Base-by-base conservation (phyloP, 2,797 vertebrate genomes). In the Pteropus rufus region DNA sequence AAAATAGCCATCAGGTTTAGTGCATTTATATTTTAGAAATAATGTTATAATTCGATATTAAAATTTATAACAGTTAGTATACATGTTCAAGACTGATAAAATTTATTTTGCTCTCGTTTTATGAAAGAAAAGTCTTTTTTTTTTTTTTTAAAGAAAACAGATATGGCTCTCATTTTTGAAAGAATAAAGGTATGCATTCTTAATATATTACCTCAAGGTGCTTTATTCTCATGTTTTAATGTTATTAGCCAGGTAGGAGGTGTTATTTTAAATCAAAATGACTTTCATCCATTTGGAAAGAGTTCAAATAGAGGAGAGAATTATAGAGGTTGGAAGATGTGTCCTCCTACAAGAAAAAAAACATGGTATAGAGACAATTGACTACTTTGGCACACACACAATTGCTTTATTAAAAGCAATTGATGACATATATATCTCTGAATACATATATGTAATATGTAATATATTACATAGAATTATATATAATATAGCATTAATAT, bases 21-120 rank as follows among this genome's bases (percentile, higher is more conserved):
- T 75, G 7, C 23, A 95, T 88, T 41, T 76, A 5, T 72, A 73
- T 67, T 4, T 73, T 36, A 56, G 16, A 49, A 10, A 36, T 79
- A 36, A 76, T 86, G 5, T 94, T 44, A 26, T 69, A 1, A 26
- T 16, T 91, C 54, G 52, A 3, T 86, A 21, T 89, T 81, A 62
- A 94, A 69, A 89, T 92, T 23, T 69, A 39, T 87, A 73, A 12
- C 5, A 80, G 69, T 80, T 89, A 76, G 2, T 70, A 16, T 82
- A 12, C 19, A 24, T 76, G 29, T 65, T 89, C 15, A 89, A 86
- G 29, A 44, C 15, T 79, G 18, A 82, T 87, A 16, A 91, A n/a
- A 31, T 83, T 41, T 89, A 88, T 69, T 90, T 89, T 92, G 39
- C 18, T 79, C 15, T 14, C 91, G 49, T 95, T 82, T 92, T 64